Conservation (phyloP, 2,888 invertebrate species). For the Callosobruchus maculatus region DNA sequence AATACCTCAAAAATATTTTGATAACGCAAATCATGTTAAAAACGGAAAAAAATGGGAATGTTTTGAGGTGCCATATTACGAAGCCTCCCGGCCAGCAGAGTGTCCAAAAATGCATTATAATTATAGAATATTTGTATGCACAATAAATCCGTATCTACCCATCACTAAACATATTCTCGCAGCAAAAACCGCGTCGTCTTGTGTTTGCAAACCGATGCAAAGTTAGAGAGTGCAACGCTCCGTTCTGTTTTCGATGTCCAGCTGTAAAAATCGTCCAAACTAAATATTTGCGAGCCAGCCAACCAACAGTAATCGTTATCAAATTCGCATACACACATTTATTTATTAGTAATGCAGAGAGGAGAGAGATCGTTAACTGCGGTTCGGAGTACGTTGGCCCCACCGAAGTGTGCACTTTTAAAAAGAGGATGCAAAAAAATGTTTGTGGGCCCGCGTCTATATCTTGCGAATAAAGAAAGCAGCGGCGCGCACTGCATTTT, state of each 20-base stretch:
- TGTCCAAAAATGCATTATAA: too few relatives aligned
- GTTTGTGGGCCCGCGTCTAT: background rate
- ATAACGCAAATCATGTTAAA: too few relatives aligned
- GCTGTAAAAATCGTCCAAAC: background rate
- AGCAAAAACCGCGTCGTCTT: too few relatives aligned
- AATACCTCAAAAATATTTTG: too few relatives aligned
- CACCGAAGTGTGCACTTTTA: background rate
- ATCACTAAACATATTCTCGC: too few relatives aligned
- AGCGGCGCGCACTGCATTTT: background rate
- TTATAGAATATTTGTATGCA: too few relatives aligned
- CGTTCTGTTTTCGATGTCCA: background rate
- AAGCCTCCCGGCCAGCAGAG: too few relatives aligned
- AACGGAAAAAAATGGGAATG: too few relatives aligned
- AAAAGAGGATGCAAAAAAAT: background rate
- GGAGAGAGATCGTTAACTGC: background rate
- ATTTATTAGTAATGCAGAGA: background rate
- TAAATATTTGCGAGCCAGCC: background rate
- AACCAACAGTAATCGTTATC: background rate
- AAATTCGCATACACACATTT: background rate
- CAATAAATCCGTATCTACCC: too few relatives aligned
- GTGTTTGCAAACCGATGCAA: background rate
- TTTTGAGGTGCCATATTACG: too few relatives aligned
- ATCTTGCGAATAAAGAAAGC: background rate
- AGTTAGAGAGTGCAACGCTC: background rate
- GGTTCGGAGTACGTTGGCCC: background rate